Evolutionary conservation across 2,888 invertebrate genomes (phyloP).

Genomic region (Erannis defoliaria): DNA sequence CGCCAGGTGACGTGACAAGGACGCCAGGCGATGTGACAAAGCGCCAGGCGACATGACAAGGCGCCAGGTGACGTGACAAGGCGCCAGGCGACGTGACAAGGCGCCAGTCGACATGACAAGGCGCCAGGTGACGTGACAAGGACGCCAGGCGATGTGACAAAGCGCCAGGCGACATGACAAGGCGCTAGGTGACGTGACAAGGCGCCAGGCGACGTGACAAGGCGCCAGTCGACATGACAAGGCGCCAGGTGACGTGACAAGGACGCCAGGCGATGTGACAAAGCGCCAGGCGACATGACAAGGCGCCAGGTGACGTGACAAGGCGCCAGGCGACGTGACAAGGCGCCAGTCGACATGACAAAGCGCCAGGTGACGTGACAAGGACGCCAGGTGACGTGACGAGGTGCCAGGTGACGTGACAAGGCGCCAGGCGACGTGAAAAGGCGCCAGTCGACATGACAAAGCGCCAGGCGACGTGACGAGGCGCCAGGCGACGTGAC

Average conservation of each 20-base stretch:
- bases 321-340: too few species aligned
- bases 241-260: background rate
- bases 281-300: background rate
- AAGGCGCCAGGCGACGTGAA: too few species aligned
- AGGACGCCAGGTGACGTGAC: constrained; percentile 1
- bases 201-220: too few species aligned
- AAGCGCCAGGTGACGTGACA: background rate
- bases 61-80: too few species aligned
- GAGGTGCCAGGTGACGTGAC: background rate
- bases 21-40: background rate
- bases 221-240: background rate
- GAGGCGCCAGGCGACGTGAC: too few species aligned
- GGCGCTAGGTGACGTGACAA: too few species aligned
- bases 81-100: too few species aligned
- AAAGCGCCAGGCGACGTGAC: too few species aligned
- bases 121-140: background rate
- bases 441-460: too few species aligned
- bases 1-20: background rate
- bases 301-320: too few species aligned
- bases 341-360: too few species aligned
- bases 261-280: constrained; percentile 1
- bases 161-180: background rate
- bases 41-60: background rate
- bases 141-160: constrained; percentile 1
- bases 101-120: background rate